phyloP scores from a whole-genome alignment of 2,888 invertebrate species.

The Psylliodes chrysocephalus region DNA sequence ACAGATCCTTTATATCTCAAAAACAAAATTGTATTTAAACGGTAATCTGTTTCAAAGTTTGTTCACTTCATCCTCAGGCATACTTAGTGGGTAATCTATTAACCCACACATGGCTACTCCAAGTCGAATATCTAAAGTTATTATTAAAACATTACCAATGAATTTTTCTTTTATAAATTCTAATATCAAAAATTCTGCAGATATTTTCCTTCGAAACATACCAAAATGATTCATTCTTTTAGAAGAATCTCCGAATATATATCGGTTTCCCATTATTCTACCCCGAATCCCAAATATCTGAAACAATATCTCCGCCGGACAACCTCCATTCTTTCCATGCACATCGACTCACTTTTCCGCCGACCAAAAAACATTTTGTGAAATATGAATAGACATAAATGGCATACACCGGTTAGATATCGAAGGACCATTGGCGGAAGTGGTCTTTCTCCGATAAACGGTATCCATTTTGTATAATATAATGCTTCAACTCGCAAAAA shows the following conservation, averaged over 20 bases:
- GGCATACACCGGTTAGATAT: constrained; percentile 30
- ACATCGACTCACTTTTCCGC: constrained; percentile 8
- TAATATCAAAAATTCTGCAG: too few species aligned
- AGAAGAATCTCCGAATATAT: neutral
- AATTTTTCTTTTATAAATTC: too few species aligned
- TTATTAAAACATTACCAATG: too few species aligned
- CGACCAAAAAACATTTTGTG: constrained; percentile 12
- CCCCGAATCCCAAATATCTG: neutral
- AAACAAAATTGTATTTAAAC: too few species aligned
- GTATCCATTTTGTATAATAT: constrained; percentile 35
- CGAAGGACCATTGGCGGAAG: constrained; percentile 30
- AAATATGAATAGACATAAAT: constrained; percentile 31
- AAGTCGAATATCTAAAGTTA: too few species aligned
- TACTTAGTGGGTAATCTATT: too few species aligned
- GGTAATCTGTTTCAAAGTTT: too few species aligned
- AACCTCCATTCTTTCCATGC: constrained; percentile 10
- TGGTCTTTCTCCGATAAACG: constrained; percentile 33
- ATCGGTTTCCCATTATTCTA: constrained; percentile 20
- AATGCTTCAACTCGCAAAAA: constrained; percentile 30
- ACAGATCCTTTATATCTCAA: too few species aligned
- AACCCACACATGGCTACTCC: too few species aligned
- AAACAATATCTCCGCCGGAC: constrained; percentile 21
- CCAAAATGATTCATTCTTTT: neutral
- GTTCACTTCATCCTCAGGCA: too few species aligned
- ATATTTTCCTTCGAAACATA: neutral